Evolutionary conservation across 2,888 invertebrate genomes (phyloP), one percentile per base, ranked within the genome.

Genomic region (Anaspis maculata): DNA sequence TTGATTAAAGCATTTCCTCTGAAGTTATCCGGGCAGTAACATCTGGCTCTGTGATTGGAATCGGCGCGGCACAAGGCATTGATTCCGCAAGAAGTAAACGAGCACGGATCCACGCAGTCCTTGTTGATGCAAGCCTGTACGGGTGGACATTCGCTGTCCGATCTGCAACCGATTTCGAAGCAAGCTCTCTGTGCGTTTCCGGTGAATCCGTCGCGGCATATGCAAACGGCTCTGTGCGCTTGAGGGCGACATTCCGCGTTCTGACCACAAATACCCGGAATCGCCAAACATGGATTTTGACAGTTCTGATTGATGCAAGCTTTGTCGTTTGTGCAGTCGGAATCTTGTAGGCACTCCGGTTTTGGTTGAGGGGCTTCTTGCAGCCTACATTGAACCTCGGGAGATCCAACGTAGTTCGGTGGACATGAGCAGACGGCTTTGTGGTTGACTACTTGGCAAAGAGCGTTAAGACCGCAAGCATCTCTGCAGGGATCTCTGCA

Each of bases 361-460:
- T 71, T 74, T 5, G 79, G 79, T 42, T 66, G 71, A 42, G 68
- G 49, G 27, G 64, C 58, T 7, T 65, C 51, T 53, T 67, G 66
- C 12, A 69, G 66, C 42, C 71, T 70, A 52, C 90, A 90, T 41
- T 83, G 76, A 4, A 83, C 76, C 52, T 81, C 77, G 0, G 89
- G 78, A 35, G 83, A 78, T 25, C 92, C 91, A 23, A 75, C 74
- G 57, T 80, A 89, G 31, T 81, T 83, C 2, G 69, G 58, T 10
- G 89, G 87, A 59, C 91, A 92, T 0, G 81, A 79, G 56, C 92
- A 92, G 9, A 86, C 70, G 0, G 89, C 80, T 41, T 80, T 79
- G 60, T 90, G 89, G 67, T 88, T 79, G 54, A 88, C 70, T 37
- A 74, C 72, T 66, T 83, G 75, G 65, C 91, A 76, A 52, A 89